Base-by-base conservation (phyloP, 2,113 vertebrate species). In the Merops nubicus region DNA sequence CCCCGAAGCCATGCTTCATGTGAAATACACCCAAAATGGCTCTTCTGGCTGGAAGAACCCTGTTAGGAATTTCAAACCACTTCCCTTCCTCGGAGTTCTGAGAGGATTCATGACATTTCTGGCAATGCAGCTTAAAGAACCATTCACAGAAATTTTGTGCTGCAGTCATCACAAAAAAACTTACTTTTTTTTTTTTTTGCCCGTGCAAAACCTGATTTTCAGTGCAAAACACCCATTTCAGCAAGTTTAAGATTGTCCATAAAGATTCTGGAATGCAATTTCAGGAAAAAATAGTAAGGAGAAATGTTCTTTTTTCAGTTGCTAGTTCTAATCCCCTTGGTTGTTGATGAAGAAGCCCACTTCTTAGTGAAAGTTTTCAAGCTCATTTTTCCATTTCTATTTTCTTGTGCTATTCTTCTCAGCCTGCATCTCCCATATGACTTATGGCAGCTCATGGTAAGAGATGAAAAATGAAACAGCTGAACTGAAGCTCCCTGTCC, bases 21-120 rank as follows among this genome's bases (percentile, higher is more conserved):
- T 78, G 63, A 86, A 97, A 64, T 89, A 84, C 88, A 86, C 90
- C 68, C 92, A 94, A 93, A 95, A 96, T 92, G 90, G 85, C 92
- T 78, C 63, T 95, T 96, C 90, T 93, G 93, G 85, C 82, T 95
- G 75, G 92, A 94, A 93, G 25, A 93, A 22, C 75, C 86, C 63
- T 9, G 43, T 67, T 83, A 93, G 92, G 86, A 96, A 96, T 93
- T 86, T 92, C 69, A 86, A 96, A 93, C 88, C 92, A 92, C 88
- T 97, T 97, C 96, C 85, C 85, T 92, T 94, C 48, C 56, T 94
- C 36, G 36, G 85, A 93, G 90, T 88, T 96, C 92, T 86, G 70
- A 68, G 48, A 4, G 10, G 82, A 90, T 94, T 88, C 82, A 72
- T 91, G 90, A 96, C 88, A 90, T 94, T 94, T 94, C 95, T 96